phyloP scores from a whole-genome alignment of 1,140 invertebrate genomes.

The Tetraneura akinire region DNA sequence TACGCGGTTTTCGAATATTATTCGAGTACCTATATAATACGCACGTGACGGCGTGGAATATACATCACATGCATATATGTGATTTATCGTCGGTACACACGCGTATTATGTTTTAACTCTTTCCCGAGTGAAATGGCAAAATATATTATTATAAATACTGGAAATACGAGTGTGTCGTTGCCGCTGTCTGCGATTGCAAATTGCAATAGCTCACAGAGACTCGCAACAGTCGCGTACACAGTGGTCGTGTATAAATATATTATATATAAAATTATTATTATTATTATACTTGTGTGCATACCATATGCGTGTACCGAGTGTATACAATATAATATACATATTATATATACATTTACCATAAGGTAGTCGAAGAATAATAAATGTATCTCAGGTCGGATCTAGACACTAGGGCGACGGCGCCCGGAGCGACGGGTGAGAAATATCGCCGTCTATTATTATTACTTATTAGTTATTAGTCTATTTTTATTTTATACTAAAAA shows the following conservation, averaged over 20 bases:
- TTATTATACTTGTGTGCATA: too few relatives aligned
- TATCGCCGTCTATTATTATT: slow-evolving; percentile 5
- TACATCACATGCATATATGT: too few relatives aligned
- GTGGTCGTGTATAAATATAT: not conserved
- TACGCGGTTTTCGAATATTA: too few relatives aligned
- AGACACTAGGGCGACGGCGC: slow-evolving; percentile 37
- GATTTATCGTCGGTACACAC: not conserved
- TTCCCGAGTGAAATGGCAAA: too few relatives aligned
- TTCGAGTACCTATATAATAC: too few relatives aligned
- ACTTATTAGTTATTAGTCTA: too few relatives aligned
- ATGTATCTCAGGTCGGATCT: slow-evolving; percentile 31
- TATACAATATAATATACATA: not conserved
- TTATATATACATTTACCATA: too few relatives aligned
- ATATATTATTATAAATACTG: not conserved
- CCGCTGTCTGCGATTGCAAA: not conserved
- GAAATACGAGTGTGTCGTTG: not conserved
- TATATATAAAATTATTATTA: not conserved
- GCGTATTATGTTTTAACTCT: not conserved
- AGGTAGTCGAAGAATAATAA: slow-evolving; percentile 32
- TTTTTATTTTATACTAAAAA: too few relatives aligned
- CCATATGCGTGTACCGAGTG: not conserved
- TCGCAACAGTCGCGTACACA: not conserved
- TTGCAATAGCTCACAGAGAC: not conserved
- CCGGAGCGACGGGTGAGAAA: slow-evolving; percentile 30
- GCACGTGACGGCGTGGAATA: too few relatives aligned